Base-by-base conservation (phyloP, 2,113 vertebrate species). In the Cyrtonyx montezumae region DNA sequence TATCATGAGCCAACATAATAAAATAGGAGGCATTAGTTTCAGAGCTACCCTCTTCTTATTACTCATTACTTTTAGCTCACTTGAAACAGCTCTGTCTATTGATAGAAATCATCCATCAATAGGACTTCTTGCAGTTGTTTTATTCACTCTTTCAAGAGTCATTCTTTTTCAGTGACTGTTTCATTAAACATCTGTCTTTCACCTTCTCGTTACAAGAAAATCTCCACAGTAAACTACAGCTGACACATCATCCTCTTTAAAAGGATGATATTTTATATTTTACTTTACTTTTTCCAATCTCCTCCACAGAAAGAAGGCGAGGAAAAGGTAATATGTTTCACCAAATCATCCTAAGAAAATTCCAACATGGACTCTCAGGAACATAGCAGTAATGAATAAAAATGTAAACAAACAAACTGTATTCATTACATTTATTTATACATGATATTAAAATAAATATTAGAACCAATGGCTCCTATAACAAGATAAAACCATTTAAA, bases 151-250 rank as follows among this genome's bases (percentile, higher is more conserved):
- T 90, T 51, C 68, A 78, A 68, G 61, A 36, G 79, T 56, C 80
- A 86, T 77, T 83, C 94, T 78, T 87, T 92, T 90, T 84, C 86
- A 88, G 84, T 88, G 89, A 48, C 43, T 70, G 9, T 56, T 92
- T 87, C 59, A 91, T 85, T 82, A 89, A 80, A 84, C 65, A 77
- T 70, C 45, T 88, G 45, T 59, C 87, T 87, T 63, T 77, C 63
- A 59, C 34, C 53, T 32, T 81, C 65, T 85, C 89, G 73, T 61
- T 53, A 48, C 13, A 53, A 71, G 73, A 79, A 95, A 70, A 5
- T 6, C 61, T 75, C 42, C 37, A 46, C 0, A 1, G 49, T 37
- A 89, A 92, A 59, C 37, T 26, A 66, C 59, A 30, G 48, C 1
- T 58, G 55, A 48, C 68, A 83, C 1, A 4, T 55, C 19, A 45